Percentiles rank a stretch among this genome's conserved stretches.
phyloP scores from a whole-genome alignment of 2,797 vertebrate species.

The Sebastes iracundus region DNA sequence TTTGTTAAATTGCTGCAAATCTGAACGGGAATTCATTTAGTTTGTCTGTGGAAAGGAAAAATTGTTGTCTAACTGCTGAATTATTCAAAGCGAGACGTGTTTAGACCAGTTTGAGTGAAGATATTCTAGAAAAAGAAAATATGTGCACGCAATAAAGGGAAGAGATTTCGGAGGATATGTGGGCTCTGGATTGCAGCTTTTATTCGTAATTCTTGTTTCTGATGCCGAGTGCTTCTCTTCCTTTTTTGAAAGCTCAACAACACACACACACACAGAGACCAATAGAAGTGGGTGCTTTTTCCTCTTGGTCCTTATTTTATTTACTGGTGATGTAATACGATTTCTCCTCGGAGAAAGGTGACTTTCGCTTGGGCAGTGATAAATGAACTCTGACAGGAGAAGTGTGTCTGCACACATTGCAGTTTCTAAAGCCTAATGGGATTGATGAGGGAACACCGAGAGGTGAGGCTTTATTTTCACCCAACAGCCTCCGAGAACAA shows the following conservation, averaged over 20 bases:
- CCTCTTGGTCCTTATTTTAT: slow-evolving; percentile 49
- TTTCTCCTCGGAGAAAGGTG: slow-evolving; percentile 56
- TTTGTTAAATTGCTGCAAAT: slow-evolving; percentile 15
- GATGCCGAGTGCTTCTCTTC: background rate
- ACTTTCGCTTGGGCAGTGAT: slow-evolving; percentile 59
- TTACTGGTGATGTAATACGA: slow-evolving; percentile 47
- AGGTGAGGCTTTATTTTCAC: slow-evolving; percentile 41
- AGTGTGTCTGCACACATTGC: slow-evolving; percentile 54
- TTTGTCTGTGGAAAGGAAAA: slow-evolving; percentile 11
- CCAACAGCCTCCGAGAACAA: slow-evolving; percentile 11
- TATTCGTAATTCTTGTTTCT: background rate
- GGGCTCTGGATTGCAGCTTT: background rate
- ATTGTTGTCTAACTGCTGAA: slow-evolving; percentile 54
- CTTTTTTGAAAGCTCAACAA: background rate
- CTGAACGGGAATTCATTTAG: slow-evolving; percentile 21
- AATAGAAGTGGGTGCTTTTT: slow-evolving; percentile 10
- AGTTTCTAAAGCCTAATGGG: slow-evolving; percentile 60
- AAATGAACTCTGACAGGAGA: slow-evolving; percentile 60
- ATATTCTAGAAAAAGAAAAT: slow-evolving; percentile 23
- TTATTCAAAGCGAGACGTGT: slow-evolving; percentile 61
- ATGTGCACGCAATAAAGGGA: slow-evolving; percentile 15
- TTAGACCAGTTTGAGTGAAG: slow-evolving; percentile 33
- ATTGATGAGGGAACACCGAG: slow-evolving; percentile 58
- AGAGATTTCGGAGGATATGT: slow-evolving; percentile 10
- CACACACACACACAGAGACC: background rate